Evolutionary conservation across 23 tunicate genomes (phyloP).

Genomic region (Trididemnum miniatum): DNA sequence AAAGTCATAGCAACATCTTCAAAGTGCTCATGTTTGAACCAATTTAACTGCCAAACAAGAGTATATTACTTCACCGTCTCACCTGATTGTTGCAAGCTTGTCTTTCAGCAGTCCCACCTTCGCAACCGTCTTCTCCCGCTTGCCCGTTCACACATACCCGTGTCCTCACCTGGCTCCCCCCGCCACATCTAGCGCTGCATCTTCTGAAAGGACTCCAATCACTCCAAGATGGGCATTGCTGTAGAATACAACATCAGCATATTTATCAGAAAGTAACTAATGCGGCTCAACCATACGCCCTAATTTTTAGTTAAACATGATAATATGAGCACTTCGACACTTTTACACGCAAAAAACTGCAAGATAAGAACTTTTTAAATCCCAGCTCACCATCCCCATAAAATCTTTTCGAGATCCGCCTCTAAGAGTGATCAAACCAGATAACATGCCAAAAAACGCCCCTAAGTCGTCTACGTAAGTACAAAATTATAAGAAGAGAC

Average conservation of each 20-base stretch:
- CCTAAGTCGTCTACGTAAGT: too few species aligned
- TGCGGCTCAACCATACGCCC: too few species aligned
- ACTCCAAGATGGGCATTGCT: conserved; percentile 60
- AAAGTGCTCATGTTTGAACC: not conserved
- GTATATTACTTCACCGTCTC: not conserved
- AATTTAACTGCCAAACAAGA: not conserved
- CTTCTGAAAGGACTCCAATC: conserved; percentile 30
- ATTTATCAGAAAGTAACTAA: too few species aligned
- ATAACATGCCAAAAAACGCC: too few species aligned
- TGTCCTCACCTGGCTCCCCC: conserved; percentile 22
- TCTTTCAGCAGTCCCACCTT: not conserved
- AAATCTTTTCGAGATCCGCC: too few species aligned
- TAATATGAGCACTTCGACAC: too few species aligned
- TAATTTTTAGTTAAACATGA: not conserved
- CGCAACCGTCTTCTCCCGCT: conserved; percentile 43
- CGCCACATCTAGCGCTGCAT: conserved; percentile 50
- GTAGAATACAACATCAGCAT: conserved; percentile 7
- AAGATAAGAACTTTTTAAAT: too few species aligned
- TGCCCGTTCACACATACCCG: conserved; percentile 54
- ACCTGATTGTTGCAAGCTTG: conserved; percentile 61
- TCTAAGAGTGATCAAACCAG: too few species aligned
- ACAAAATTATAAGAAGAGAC: too few species aligned
- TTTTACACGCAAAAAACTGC: too few species aligned
- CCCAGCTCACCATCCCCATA: too few species aligned
- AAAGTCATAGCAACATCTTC: too few species aligned